Conservation (phyloP, 2,888 invertebrate genomes). For the Sphaerophoria rueppellii region DNA sequence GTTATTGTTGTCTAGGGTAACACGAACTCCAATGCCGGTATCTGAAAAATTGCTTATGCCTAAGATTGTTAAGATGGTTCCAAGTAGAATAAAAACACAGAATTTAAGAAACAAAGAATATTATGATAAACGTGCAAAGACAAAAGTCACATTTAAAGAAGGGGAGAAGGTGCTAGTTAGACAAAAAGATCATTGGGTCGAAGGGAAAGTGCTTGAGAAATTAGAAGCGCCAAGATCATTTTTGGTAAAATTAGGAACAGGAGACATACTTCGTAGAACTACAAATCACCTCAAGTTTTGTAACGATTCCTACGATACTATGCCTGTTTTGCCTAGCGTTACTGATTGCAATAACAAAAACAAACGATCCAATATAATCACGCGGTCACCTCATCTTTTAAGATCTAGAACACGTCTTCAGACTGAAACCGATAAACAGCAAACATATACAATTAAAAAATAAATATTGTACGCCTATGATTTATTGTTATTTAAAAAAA, state of each 20-base stretch:
- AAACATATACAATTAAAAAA: neutral
- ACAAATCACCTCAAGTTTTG: slow-evolving; percentile 12
- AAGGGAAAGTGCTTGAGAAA: slow-evolving; percentile 7
- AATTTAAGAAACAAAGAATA: slow-evolving; percentile 6
- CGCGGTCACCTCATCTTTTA: slow-evolving; percentile 12
- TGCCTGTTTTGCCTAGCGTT: slow-evolving; percentile 15
- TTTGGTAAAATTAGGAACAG: slow-evolving; percentile 13
- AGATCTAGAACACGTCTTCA: slow-evolving; percentile 9
- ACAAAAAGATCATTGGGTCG: slow-evolving; percentile 12
- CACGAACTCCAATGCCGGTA: slow-evolving; percentile 20
- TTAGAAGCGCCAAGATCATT: slow-evolving; percentile 14
- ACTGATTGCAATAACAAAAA: neutral
- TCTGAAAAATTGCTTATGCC: slow-evolving; percentile 16
- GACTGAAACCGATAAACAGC: neutral
- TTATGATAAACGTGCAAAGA: slow-evolving; percentile 20
- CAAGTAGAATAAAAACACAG: slow-evolving; percentile 13
- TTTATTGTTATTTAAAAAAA: no score
- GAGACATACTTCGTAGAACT: slow-evolving; percentile 9
- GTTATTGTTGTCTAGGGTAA: slow-evolving; percentile 22
- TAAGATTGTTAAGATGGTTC: neutral
- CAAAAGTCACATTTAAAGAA: neutral
- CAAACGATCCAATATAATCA: neutral
- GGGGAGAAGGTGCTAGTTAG: slow-evolving; percentile 10
- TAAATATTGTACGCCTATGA: neutral
- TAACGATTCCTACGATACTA: slow-evolving; percentile 5